These are phyloP conservation scores for Leuctra nigra DNA, from an alignment of 2,888 invertebrate genomes.

Conservation along the genomic window DNA sequence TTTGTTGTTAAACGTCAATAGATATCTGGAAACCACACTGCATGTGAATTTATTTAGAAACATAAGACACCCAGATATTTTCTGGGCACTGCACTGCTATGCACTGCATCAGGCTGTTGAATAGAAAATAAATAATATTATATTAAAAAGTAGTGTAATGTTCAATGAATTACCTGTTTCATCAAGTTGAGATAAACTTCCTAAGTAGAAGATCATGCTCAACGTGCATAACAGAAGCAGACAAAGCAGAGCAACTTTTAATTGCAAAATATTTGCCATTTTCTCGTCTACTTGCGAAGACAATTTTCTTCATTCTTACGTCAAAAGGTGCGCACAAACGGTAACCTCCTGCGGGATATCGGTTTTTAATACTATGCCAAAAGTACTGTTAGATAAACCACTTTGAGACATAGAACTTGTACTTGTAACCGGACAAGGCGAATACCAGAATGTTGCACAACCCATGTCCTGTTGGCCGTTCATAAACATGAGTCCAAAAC, in stretches of 20 bases:
- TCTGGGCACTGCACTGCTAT: too few relatives aligned
- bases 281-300: neutral
- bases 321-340: neutral
- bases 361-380: neutral
- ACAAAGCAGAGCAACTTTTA: slow-evolving; percentile 22
- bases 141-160: neutral
- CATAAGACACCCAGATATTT: too few relatives aligned
- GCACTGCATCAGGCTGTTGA: too few relatives aligned
- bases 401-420: too few relatives aligned
- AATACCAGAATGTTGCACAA: too few relatives aligned
- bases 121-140: neutral
- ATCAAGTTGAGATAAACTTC: slow-evolving; percentile 22
- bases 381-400: slow-evolving; percentile 9
- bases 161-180: slow-evolving; percentile 18
- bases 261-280: slow-evolving; percentile 23
- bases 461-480: too few relatives aligned
- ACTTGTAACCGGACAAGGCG: too few relatives aligned
- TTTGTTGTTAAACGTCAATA: too few relatives aligned
- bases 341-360: neutral
- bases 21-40: too few relatives aligned
- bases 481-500: too few relatives aligned
- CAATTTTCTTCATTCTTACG: slow-evolving; percentile 7
- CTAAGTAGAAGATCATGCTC: slow-evolving; percentile 24
- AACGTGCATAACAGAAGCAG: slow-evolving; percentile 20
- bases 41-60: too few relatives aligned